Evolutionary conservation across 2,797 vertebrate genomes (phyloP), one percentile per base, ranked within the genome.

Genomic region (Spheniscus humboldti): DNA sequence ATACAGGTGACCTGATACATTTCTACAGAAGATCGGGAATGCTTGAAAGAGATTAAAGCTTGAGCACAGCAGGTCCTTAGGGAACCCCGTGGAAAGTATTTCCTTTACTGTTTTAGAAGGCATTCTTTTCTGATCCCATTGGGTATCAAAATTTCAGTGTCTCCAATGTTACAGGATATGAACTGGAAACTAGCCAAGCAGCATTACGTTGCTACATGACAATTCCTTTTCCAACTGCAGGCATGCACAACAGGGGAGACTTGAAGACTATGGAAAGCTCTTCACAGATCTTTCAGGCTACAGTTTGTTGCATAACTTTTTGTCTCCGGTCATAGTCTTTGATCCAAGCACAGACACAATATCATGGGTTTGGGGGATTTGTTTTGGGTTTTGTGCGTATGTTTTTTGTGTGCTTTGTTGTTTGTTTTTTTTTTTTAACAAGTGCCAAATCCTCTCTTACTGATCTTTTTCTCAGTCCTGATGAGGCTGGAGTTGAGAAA

Each of bases 171-270:
- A 79, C 94, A 96, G 97, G 95, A 96, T 97, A 97, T 97, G 95
- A 98, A 71, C 81, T 97, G 96, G 97, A 97, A 93, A 91, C 31
- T 64, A 96, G 95, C 97, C 97, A 97, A 77, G 88, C 43, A 79
- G 53, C 74, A 72, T 83, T 91, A 69, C 11, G 45, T 92, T 95
- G 79, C 89, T 91, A 11, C 55, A 55, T 55, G 92, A 89, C 73
- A 86, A 14, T 94, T 96, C 92, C 57, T 95, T 93, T 90, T 88
- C 86, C 69, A 74, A 77, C 93, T 93, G 72, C 62, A 73, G 63
- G 66, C 71, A 3, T 41, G 68, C 78, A 37, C 84, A 91, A 45
- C 64, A 33, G 78, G 91, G 68, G 57, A 94, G 50, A 78, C 78
- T 62, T 79, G 50, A 67, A 94, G 50, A 37, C 13, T 66, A 5